Percentiles rank a stretch among this genome's conserved stretches.
phyloP scores from a whole-genome alignment of 2,113 vertebrate genomes.

The Psephotus haematonotus region DNA sequence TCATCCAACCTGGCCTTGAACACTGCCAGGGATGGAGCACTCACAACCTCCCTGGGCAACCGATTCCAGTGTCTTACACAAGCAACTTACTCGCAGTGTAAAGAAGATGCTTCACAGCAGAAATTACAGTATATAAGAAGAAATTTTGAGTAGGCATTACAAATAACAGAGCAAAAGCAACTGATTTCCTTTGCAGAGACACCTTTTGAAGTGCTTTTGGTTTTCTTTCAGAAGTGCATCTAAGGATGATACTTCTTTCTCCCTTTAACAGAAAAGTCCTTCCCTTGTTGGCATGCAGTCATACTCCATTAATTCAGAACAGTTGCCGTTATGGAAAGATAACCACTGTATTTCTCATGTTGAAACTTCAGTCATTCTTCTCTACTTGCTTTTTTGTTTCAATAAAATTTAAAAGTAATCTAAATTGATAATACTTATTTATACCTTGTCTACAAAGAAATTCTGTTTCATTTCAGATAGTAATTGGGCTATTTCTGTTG shows the following conservation, averaged over 20 bases:
- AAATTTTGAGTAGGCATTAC: not conserved
- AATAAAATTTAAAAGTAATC: not conserved
- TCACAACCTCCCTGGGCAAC: no score
- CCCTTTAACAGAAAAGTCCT: not conserved
- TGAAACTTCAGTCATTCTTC: not conserved
- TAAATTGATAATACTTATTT: not conserved
- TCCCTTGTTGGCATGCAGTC: not conserved
- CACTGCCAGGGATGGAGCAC: no score
- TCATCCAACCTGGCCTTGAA: no score
- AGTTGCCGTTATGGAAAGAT: not conserved
- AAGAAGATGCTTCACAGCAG: not conserved
- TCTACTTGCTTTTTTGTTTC: not conserved
- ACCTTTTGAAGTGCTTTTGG: fast-evolving
- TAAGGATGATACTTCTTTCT: not conserved
- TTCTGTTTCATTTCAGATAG: not conserved
- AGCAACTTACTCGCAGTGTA: not conserved
- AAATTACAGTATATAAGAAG: not conserved
- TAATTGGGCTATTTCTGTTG: not conserved
- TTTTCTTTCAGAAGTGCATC: not conserved
- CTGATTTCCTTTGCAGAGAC: not conserved
- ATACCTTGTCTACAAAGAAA: not conserved
- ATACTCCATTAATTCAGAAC: not conserved
- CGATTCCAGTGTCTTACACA: no score
- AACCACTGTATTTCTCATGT: not conserved
- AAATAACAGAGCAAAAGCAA: not conserved